Base-by-base conservation (phyloP, 2,797 vertebrate genomes). In the Okamejei kenojei region DNA sequence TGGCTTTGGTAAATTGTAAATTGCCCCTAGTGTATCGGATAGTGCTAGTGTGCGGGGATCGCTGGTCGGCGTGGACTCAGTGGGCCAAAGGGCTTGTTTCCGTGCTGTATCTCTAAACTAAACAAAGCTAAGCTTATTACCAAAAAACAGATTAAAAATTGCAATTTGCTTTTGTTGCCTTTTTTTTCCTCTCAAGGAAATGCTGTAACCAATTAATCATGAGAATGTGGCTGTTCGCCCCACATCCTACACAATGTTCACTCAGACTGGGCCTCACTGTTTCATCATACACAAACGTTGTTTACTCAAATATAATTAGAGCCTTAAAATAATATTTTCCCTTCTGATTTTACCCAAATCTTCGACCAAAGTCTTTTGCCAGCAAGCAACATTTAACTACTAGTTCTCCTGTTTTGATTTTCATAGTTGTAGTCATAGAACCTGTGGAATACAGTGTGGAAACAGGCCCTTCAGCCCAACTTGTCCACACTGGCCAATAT, bases 251-350 rank as follows among this genome's bases (percentile, higher is more conserved):
- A 38, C 63, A 68, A 35, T 68, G 63, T 88, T 23, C 63, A 8
- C 32, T n/a, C 35, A 65, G n/a, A 61, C 19, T 21, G 61, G n/a
- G n/a, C 6, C n/a, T 68, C 15, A 17, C 61, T 65, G 29, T 65
- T 88, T 65, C 61, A 88, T 65, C 84, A 65, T 45, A 68, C 35
- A 17, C 3, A 19, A 19, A 88, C 82, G 19, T 32, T 88, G 65
- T 88, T 88, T 88, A 88, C 65, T 88, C 35, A n/a, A 88, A 88
- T 88, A 23, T 88, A 68, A 88, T 88, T 63, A 88, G 61, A 32
- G 8, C 21, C 63, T 88, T 88, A 35, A 65, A 35, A 65, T 88
- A 88, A 68, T 68, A 88, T 88, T 88, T 88, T 63, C 61, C 9
- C 19, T 88, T 15, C 84, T 68, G 63, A 68, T 88, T 68, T 88